These are phyloP conservation scores for Phymanthus crucifer DNA, from an alignment of 92 coral and sea anemone genomes.

Conservation along the genomic window DNA sequence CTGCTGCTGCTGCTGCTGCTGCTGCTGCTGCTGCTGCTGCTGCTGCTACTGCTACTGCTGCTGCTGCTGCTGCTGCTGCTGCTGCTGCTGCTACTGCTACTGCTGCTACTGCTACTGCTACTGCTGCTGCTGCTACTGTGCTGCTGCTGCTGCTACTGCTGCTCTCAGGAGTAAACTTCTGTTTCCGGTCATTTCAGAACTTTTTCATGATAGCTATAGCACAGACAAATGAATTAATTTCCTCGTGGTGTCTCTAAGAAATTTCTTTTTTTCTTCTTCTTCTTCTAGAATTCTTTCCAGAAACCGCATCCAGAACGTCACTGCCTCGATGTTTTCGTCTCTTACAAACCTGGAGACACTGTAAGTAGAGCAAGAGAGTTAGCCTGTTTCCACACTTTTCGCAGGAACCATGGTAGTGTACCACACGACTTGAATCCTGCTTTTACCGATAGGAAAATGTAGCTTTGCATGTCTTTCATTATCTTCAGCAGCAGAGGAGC, in stretches of 20 bases:
- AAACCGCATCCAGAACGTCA: slow-evolving; percentile 8
- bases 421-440: too few relatives aligned
- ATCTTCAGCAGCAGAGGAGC: too few relatives aligned
- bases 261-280: background rate
- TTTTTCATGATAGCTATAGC: too few relatives aligned
- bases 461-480: too few relatives aligned
- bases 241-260: too few relatives aligned
- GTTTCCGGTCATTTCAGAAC: too few relatives aligned
- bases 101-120: background rate
- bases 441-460: too few relatives aligned
- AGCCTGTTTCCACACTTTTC: background rate
- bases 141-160: background rate
- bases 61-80: background rate
- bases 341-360: slow-evolving; percentile 19
- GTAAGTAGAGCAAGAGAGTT: slow-evolving; percentile 12
- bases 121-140: background rate
- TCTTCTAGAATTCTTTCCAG: slow-evolving; percentile 22
- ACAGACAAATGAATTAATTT: too few relatives aligned
- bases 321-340: slow-evolving; percentile 23
- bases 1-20: background rate
- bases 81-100: background rate
- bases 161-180: too few relatives aligned
- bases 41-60: background rate
- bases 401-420: too few relatives aligned
- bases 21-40: background rate